Base-by-base conservation (phyloP, 2,888 invertebrate genomes). In the Pachliopta kotzebuea region DNA sequence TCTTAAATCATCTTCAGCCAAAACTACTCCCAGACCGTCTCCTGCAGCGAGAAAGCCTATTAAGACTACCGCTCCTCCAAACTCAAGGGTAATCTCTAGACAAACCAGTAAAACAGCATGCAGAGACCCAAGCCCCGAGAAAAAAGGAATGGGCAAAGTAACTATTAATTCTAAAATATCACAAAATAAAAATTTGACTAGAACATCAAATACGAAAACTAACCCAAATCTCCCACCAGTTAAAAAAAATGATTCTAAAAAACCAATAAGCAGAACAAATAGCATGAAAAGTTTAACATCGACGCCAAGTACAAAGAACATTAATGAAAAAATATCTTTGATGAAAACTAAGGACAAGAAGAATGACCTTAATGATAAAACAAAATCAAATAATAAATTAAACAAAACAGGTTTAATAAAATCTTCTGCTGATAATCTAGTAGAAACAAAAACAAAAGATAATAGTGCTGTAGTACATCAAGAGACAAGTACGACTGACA, bases 91-190 rank as follows among this genome's bases (percentile, higher is more conserved):
- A 37, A 87, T 79, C 78, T 88, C 90, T 80, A 88, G 82, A 86
- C 85, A 83, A 74, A 79, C 85, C 65, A 90, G 86, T 82, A 86
- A 85, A 80, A 74, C 79, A 62, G 74, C 78, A n/a, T 87, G 85
- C 67, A 83, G 87, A 75, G 90, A 91, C 20, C 74, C 82, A 4
- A 91, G 90, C 71, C 90, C 92, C 14, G 90, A 90, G 29, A 91
- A 89, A 77, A 84, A 80, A 72, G 70, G 73, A 31, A 69, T 71
- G 63, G 65, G 74, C 42, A 83, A 80, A 69, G 69, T 77, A 63
- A 63, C 66, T 57, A 69, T 76, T 21, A 85, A 78, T 68, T 70
- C 78, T 52, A 65, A 61, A 7, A 42, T 31, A 18, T 67, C 64
- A n/a, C 68, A 69, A 56, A 70, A 67, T 21, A 89, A 84, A 74